Evolutionary conservation across 2,113 vertebrate genomes (phyloP), one percentile per base, ranked within the genome.

Genomic region (Cephalopterus ornatus): DNA sequence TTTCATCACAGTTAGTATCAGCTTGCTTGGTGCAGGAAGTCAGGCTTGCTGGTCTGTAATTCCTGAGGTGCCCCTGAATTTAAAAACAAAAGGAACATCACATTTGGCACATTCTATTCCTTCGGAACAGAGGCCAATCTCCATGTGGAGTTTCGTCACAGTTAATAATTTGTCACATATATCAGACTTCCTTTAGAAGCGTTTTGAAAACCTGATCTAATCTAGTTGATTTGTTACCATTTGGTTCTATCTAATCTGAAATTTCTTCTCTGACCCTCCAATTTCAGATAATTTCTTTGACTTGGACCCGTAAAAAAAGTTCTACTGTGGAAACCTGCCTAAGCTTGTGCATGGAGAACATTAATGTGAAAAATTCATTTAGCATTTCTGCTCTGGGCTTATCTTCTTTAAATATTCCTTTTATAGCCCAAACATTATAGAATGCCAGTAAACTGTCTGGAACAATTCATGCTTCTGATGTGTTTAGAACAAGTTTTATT

Each of bases 331-430:
- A 95, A 94, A 89, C 55, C 55, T 84, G 96, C 79, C 83, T 58
- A 80, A 92, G 65, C 95, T 89, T 93, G 92, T 86, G 86, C 72
- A 16, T 33, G 33, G 50, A 80, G 63, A 94, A 77, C 55, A 58
- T 77, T 80, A 90, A 88, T 21, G 33, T 72, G 67, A 95, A 96
- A 94, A 95, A 92, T 67, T 95, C 16, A 81, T 91, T 92, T 89
- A 91, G 55, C 63, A 33, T 84, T 95, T 96, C 72, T 93, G 83
- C 94, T 96, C 42, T 92, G 86, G 88, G 91, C 88, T 95, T 88
- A 92, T 91, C 79, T 93, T 65, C 63, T 91, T 86, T 71, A 93
- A 94, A 71, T 44, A 23, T 5, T 86, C 59, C 50, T 84, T 93
- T 93, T 78, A 91, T 67, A 92, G 59, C 19, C 50, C 76, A 81